Conservation (phyloP, 2,888 invertebrate genomes). For the Theodoxus fluviatilis region DNA sequence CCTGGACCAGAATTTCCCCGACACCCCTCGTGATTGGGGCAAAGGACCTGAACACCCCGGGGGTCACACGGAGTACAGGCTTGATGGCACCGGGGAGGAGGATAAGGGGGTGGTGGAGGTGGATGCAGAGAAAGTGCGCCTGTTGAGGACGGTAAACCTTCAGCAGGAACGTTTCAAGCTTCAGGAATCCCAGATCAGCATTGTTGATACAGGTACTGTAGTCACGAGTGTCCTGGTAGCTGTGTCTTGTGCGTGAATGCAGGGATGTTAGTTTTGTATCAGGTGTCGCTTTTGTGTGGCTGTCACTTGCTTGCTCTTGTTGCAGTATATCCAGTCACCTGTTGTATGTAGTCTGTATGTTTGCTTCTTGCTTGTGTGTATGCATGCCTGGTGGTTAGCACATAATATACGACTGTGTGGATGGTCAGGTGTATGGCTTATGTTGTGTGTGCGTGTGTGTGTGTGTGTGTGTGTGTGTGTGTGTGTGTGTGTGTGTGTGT, state of each 20-base stretch:
- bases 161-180: constrained; percentile 88
- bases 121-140: constrained; percentile 54
- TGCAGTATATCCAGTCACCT: background rate
- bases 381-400: too few relatives aligned
- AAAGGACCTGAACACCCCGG: constrained; percentile 26
- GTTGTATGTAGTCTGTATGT: too few relatives aligned
- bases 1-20: constrained; percentile 63
- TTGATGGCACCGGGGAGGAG: constrained; percentile 28
- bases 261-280: too few relatives aligned
- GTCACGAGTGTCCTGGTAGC: background rate
- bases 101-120: constrained; percentile 27
- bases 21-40: constrained; percentile 34
- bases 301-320: background rate
- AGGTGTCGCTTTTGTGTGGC: too few relatives aligned
- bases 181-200: constrained; percentile 89
- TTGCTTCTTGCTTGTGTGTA: too few relatives aligned
- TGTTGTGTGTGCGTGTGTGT: too few relatives aligned
- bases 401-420: too few relatives aligned
- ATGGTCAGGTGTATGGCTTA: too few relatives aligned
- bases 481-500: too few relatives aligned
- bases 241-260: too few relatives aligned
- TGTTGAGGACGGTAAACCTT: constrained; percentile 86
- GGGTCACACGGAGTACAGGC: constrained; percentile 29
- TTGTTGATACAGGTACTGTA: constrained; percentile 67
- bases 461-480: too few relatives aligned